Evolutionary conservation across 2,888 invertebrate species (phyloP), one percentile per base, ranked within the genome.

Genomic region (Eueremaeus valkanovi): DNA sequence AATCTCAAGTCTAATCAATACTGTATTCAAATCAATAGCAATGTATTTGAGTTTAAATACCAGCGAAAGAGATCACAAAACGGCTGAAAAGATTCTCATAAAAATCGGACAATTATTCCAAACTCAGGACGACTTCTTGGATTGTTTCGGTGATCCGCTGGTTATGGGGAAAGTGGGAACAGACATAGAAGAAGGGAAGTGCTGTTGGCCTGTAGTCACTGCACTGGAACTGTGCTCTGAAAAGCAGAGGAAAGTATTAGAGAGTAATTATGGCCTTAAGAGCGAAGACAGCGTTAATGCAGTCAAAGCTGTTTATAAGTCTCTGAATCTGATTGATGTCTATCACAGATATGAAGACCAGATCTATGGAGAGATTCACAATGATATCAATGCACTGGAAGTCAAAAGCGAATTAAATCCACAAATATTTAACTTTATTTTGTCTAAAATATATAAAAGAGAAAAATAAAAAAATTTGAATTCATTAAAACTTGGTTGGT

Each of bases 101-200:
- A 66, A 66, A 36, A 66, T 66, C 1, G 66, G 66, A 21, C 8
- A 36, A 21, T 36, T 66, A 6, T 66, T 66, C 21, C 66, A 66
- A 66, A 36, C 36, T 1, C 66, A 66, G 13, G 66, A 66, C 24
- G 66, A 95, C 83, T 94, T 89, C 84, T 85, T 94, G 61, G 95
- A 96, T 83, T 93, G 92, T 82, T 98, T 91, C 83, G 96, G 95
- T 0, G 90, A 94, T 82, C 88, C 91, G 24, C 86, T 87, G 8
- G 86, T 91, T 3, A 95, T 90, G 0, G 98, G 97, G 9, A 98
- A 97, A 85, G 85, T 88, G 51, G 93, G 94, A 45, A 92, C 90
- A 0, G 96, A 98, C 82, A 96, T 98, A 80, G 88, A 91, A 84
- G 94, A 96, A 80, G 95, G 95, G 45, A 98, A 97, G 85, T 98